Conservation (phyloP, 2,888 invertebrate species). For the Copidosoma aretas region DNA sequence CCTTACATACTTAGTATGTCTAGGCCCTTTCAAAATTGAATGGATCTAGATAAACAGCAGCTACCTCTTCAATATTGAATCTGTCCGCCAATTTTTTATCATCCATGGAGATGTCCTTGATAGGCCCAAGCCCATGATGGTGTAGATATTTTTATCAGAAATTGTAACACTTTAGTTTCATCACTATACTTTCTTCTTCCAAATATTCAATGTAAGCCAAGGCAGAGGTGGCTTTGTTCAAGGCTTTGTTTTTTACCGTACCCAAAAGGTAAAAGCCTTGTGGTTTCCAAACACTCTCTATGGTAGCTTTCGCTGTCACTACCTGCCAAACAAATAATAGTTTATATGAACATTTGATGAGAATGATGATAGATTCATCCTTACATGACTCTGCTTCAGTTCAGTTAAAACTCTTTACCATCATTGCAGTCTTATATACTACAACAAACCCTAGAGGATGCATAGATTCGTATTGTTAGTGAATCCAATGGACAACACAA, state of each 20-base stretch:
- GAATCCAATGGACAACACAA: too few relatives aligned
- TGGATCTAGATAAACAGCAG: slow-evolving; percentile 83
- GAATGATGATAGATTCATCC: slow-evolving; percentile 2
- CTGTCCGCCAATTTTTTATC: slow-evolving; percentile 79
- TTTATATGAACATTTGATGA: too few relatives aligned
- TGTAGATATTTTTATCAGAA: too few relatives aligned
- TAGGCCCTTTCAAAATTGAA: too few relatives aligned
- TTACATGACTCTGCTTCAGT: slow-evolving; percentile 59
- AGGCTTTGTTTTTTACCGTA: slow-evolving; percentile 45
- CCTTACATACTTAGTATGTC: too few relatives aligned
- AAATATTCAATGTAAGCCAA: slow-evolving; percentile 75
- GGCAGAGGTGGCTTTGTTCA: slow-evolving; percentile 74
- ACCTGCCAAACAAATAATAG: slow-evolving; percentile 12
- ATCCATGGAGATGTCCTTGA: slow-evolving; percentile 72
- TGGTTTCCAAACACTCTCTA: slow-evolving; percentile 55
- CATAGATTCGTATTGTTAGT: too few relatives aligned
- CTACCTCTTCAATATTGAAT: slow-evolving; percentile 78
- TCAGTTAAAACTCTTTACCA: slow-evolving; percentile 59
- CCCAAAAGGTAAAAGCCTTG: slow-evolving; percentile 50
- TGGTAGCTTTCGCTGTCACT: slow-evolving; percentile 54
- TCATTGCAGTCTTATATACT: slow-evolving; percentile 56
- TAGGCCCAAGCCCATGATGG: too few relatives aligned
- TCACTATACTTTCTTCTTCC: too few relatives aligned
- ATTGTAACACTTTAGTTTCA: too few relatives aligned
- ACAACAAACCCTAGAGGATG: too few relatives aligned